A percentile compares a stretch with the other conserved stretches of the same genome.
Evolutionary conservation across 2,888 invertebrate genomes (phyloP).

Genomic region (Ornithoptera alexandrae): DNA sequence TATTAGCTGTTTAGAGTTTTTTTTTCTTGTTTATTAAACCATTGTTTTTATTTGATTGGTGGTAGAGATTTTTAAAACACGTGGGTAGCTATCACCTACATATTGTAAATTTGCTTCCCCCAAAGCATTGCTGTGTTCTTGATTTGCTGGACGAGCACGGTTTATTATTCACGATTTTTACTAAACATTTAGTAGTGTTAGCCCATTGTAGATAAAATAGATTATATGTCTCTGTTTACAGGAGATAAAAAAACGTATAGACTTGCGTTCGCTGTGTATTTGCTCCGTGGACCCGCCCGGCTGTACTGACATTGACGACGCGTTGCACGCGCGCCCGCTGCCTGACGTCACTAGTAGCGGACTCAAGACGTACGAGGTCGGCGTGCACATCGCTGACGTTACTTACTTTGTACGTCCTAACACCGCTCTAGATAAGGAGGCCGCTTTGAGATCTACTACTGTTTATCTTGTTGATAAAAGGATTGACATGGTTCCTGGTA

Average conservation of each 20-base stretch:
- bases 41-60: neutral
- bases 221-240: constrained; percentile 47
- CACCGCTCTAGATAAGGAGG: constrained; percentile 95
- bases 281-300: constrained; percentile 99
- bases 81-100: no score
- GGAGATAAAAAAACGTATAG: constrained; percentile 89
- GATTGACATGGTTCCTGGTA: constrained; percentile 91
- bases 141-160: no score
- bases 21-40: no score
- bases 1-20: neutral
- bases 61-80: neutral
- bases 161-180: no score
- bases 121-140: no score
- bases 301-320: constrained; percentile 99
- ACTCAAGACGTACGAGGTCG: constrained; percentile 81
- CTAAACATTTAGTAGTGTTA: no score
- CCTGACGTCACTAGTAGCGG: constrained; percentile 74
- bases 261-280: constrained; percentile 90
- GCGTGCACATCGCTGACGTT: constrained; percentile 99
- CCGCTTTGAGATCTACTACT: constrained; percentile 95
- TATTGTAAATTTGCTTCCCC: no score
- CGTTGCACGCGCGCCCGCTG: constrained; percentile 91
- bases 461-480: constrained; percentile 97
- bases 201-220: no score
- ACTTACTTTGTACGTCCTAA: constrained; percentile 97